These are phyloP conservation scores for Halcyon senegalensis DNA, from an alignment of 2,113 vertebrate species.

Conservation along the genomic window DNA sequence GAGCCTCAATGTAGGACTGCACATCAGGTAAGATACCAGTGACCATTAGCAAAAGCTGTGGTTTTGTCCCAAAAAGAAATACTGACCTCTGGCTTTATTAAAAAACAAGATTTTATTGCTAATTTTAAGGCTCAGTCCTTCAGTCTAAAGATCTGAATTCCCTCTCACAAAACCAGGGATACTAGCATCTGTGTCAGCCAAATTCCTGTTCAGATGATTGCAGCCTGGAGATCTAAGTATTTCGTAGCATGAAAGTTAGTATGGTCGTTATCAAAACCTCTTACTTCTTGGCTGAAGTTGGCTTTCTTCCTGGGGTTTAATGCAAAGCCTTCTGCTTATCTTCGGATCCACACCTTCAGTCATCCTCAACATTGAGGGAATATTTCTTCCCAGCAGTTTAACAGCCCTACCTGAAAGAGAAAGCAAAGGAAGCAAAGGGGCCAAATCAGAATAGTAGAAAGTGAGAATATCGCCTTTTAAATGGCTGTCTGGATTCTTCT, in stretches of 20 bases:
- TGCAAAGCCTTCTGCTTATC: constrained; percentile 58
- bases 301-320: constrained; percentile 57
- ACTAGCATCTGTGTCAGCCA: not conserved
- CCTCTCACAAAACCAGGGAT: not conserved
- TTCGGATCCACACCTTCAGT: not conserved
- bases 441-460: not conserved
- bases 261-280: not conserved
- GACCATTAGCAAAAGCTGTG: not conserved
- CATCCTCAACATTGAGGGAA: constrained; percentile 1
- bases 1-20: not conserved
- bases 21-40: not conserved
- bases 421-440: not conserved
- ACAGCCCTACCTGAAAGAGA: constrained; percentile 53
- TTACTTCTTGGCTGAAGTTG: not conserved
- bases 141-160: not conserved
- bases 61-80: not conserved
- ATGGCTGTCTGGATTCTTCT: fast-evolving
- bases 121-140: not conserved
- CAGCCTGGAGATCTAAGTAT: not conserved
- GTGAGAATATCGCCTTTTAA: not conserved
- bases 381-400: constrained; percentile 52
- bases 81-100: not conserved
- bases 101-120: not conserved
- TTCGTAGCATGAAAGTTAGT: fast-evolving
- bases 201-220: not conserved